Percentiles rank a stretch among this genome's conserved stretches.
Conservation (phyloP, 1,140 invertebrate species). For the Pinna nobilis region DNA sequence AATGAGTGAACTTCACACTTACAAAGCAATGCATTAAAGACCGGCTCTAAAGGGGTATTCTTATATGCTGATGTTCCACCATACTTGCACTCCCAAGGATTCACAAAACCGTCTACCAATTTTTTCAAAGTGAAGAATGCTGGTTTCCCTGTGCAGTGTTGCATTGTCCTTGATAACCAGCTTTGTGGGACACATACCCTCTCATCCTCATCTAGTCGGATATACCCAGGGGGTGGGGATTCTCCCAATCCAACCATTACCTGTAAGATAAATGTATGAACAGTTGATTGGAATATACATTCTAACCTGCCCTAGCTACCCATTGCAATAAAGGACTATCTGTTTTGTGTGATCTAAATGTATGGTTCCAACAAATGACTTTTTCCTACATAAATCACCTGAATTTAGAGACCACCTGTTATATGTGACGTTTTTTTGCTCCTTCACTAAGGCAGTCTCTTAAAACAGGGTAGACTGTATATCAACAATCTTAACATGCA, state of each 20-base stretch:
- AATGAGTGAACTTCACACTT: not conserved
- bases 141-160: constrained; percentile 12
- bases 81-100: constrained; percentile 24
- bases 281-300: no score
- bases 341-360: no score
- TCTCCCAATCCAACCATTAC: constrained; percentile 1
- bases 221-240: constrained; percentile 4
- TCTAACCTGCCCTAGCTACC: no score
- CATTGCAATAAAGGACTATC: no score
- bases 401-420: no score
- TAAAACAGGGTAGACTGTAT: no score
- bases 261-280: not conserved
- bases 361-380: no score
- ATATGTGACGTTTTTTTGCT: no score
- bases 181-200: constrained; percentile 12
- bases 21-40: constrained; percentile 17
- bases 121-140: constrained; percentile 17
- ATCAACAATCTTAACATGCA: no score
- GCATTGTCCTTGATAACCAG: constrained; percentile 3
- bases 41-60: constrained; percentile 4
- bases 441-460: no score
- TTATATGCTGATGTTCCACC: constrained; percentile 16
- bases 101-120: constrained; percentile 13
- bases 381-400: no score
- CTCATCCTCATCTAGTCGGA: constrained; percentile 22